phyloP scores from a whole-genome alignment of 2,888 invertebrate genomes.

The Carpatolechia fugitivella region DNA sequence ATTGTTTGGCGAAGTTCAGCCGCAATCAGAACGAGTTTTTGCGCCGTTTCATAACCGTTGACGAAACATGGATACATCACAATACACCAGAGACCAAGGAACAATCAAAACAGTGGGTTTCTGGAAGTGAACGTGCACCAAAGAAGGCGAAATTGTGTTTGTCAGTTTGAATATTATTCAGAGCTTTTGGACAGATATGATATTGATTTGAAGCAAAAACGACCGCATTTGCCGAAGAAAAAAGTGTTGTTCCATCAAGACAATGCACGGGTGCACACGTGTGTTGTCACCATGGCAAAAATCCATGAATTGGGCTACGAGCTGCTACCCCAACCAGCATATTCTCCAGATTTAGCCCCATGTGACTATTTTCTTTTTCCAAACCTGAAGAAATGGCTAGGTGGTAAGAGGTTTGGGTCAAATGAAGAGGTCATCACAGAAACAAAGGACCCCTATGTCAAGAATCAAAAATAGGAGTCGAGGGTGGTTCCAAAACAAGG shows the following conservation, averaged over 20 bases:
- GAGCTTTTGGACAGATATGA: not conserved
- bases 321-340: conserved; percentile 9
- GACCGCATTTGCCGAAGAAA: not conserved
- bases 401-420: conserved; percentile 13
- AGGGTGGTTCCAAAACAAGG: too few species aligned
- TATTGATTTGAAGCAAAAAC: conserved; percentile 8
- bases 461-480: too few species aligned
- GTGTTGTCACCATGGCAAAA: not conserved
- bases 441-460: too few species aligned
- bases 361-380: conserved; percentile 17
- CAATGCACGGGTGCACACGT: not conserved
- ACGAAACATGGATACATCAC: conserved; percentile 24
- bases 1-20: not conserved
- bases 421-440: too few species aligned
- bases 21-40: conserved; percentile 20
- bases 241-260: conserved; percentile 1
- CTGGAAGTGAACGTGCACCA: not conserved
- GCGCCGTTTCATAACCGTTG: conserved; percentile 24
- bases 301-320: not conserved
- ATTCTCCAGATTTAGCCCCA: conserved; percentile 20
- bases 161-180: not conserved
- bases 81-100: conserved; percentile 20
- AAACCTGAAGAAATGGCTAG: conserved; percentile 16
- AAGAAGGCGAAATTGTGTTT: conserved; percentile 3
- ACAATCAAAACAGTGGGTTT: conserved; percentile 17